Evolutionary conservation across 2,113 vertebrate genomes (phyloP).

Genomic region (Cacatua alba): DNA sequence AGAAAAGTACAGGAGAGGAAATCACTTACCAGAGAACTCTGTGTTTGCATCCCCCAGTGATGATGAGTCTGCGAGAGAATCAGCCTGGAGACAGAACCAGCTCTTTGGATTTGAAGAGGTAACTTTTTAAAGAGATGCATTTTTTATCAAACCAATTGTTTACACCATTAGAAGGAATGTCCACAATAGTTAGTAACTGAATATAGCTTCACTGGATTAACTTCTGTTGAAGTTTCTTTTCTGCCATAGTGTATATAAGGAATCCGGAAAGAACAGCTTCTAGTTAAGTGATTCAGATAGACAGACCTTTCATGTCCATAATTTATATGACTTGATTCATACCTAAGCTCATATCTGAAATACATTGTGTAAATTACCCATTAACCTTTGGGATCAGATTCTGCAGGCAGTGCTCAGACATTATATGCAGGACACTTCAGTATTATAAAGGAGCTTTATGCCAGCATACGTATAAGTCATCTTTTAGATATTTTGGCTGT

Average conservation of each 20-base stretch:
- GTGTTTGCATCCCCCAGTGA: constrained; percentile 41
- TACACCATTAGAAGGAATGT: background rate
- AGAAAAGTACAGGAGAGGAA: background rate
- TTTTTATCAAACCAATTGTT: background rate
- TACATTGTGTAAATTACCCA: background rate
- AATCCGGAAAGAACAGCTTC: background rate
- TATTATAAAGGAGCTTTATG: background rate
- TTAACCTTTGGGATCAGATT: background rate
- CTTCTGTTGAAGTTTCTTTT: background rate
- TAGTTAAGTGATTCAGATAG: background rate
- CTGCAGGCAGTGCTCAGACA: background rate
- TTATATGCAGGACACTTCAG: background rate
- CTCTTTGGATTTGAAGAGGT: constrained; percentile 63
- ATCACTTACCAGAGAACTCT: background rate
- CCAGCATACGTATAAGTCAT: background rate
- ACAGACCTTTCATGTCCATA: background rate
- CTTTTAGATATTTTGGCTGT: background rate
- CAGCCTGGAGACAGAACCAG: constrained; percentile 5
- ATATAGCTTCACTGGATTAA: background rate
- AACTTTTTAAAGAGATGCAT: background rate
- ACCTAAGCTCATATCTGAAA: background rate
- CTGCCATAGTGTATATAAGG: background rate
- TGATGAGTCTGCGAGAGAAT: background rate
- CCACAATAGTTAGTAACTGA: background rate
- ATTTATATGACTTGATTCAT: background rate